Percentiles rank a stretch among this genome's conserved stretches.
phyloP scores from a whole-genome alignment of 2,113 vertebrate genomes.

The Scomber colias region DNA sequence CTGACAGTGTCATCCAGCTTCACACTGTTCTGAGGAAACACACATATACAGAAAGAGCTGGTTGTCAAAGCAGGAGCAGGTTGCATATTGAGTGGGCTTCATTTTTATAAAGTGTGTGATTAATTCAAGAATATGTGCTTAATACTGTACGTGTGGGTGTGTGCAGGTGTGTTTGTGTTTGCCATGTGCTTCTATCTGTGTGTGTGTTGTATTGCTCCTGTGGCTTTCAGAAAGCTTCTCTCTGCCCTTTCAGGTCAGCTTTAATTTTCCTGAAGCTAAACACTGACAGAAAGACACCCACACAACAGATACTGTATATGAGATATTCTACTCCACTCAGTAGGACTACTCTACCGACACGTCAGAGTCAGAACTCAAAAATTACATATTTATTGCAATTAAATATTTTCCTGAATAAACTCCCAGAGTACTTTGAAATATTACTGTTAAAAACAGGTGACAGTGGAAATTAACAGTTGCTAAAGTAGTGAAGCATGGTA shows the following conservation, averaged over 20 bases:
- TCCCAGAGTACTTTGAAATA: too few species aligned
- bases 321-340: background rate
- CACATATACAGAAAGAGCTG: slow-evolving; percentile 2
- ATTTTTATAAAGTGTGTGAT: background rate
- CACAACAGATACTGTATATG: too few species aligned
- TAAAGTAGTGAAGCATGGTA: too few species aligned
- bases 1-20: slow-evolving; percentile 54
- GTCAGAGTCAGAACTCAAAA: too few species aligned
- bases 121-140: too few species aligned
- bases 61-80: background rate
- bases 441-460: too few species aligned
- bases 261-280: background rate
- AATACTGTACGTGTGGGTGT: too few species aligned
- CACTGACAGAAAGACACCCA: background rate
- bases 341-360: background rate
- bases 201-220: background rate
- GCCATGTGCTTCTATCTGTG: background rate
- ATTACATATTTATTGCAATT: too few species aligned
- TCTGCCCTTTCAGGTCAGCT: too few species aligned
- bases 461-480: too few species aligned
- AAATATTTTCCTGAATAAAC: too few species aligned
- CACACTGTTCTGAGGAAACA: slow-evolving; percentile 22
- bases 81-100: slow-evolving; percentile 4
- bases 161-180: background rate
- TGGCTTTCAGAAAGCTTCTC: slow-evolving; percentile 2